Evolutionary conservation across 2,888 invertebrate species (phyloP).

Genomic region (Chloroclystis v-ata): DNA sequence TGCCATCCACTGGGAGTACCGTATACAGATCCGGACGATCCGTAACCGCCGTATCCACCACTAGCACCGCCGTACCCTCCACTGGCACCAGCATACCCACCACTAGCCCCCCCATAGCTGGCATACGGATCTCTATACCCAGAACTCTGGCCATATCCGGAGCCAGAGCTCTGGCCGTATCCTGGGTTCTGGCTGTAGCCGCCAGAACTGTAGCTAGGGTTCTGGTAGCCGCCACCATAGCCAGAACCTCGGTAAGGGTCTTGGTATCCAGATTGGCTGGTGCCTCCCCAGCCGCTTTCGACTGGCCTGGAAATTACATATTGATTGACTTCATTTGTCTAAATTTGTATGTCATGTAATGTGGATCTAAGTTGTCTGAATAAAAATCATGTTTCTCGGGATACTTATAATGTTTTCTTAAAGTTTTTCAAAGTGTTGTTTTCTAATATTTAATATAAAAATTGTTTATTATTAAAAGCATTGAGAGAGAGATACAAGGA

Average conservation of each 20-base stretch:
- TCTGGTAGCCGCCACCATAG: not conserved
- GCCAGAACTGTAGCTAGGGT: not conserved
- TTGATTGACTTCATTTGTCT: too few species aligned
- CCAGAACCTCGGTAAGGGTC: constrained; percentile 23
- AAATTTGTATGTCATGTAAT: too few species aligned
- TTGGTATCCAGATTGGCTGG: constrained; percentile 26
- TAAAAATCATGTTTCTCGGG: too few species aligned
- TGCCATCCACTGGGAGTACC: constrained; percentile 59
- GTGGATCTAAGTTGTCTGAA: too few species aligned
- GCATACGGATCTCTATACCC: constrained; percentile 30
- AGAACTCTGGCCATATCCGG: constrained; percentile 12
- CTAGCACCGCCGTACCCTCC: constrained; percentile 19
- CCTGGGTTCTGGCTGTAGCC: constrained; percentile 13
- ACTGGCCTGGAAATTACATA: constrained; percentile 45
- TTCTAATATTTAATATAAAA: too few species aligned
- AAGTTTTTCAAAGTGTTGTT: too few species aligned
- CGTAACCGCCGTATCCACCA: constrained; percentile 7
- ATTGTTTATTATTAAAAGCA: too few species aligned
- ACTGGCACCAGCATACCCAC: constrained; percentile 27
- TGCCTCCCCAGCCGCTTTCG: constrained; percentile 46
- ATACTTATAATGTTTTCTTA: too few species aligned
- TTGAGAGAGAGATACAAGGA: too few species aligned
- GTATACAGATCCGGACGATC: constrained; percentile 20
- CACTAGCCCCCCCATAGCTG: constrained; percentile 1
- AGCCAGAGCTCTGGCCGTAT: constrained; percentile 12